phyloP scores from a whole-genome alignment of 1,140 invertebrate genomes.

The Macrobrachium rosenbergii region DNA sequence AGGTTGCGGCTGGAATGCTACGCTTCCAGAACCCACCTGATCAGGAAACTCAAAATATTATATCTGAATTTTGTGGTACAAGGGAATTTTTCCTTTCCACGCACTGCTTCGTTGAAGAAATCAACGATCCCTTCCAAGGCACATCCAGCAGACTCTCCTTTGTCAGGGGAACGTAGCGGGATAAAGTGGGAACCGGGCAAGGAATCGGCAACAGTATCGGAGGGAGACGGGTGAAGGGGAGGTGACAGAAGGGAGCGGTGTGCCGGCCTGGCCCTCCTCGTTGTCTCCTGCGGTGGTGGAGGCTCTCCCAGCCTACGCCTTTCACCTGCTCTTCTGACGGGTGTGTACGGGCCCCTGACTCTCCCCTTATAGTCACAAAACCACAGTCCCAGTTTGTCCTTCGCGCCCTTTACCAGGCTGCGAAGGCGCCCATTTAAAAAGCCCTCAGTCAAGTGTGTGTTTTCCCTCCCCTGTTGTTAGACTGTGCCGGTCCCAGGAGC shows the following conservation, averaged over 20 bases:
- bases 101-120: too few relatives aligned
- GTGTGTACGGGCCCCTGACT: constrained; percentile 22
- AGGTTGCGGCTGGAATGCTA: constrained; percentile 41
- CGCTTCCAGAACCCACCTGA: constrained; percentile 15
- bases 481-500: too few relatives aligned
- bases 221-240: constrained; percentile 34
- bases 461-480: too few relatives aligned
- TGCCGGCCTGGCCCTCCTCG: constrained; percentile 21
- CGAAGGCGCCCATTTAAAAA: background rate
- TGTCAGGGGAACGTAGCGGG: background rate
- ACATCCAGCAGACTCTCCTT: too few relatives aligned
- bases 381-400: constrained; percentile 41
- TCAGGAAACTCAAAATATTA: constrained; percentile 17
- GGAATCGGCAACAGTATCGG: background rate
- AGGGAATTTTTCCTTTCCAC: too few relatives aligned
- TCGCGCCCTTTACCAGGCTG: constrained; percentile 35
- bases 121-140: too few relatives aligned
- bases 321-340: constrained; percentile 37
- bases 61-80: too few relatives aligned
- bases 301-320: constrained; percentile 25
- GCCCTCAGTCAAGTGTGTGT: too few relatives aligned
- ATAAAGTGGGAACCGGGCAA: constrained; percentile 21
- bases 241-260: constrained; percentile 36
- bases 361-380: constrained; percentile 20
- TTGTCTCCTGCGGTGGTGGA: constrained; percentile 45